These are phyloP conservation scores for Piaya cayana DNA, from an alignment of 2,113 vertebrate genomes.

Conservation along the genomic window DNA sequence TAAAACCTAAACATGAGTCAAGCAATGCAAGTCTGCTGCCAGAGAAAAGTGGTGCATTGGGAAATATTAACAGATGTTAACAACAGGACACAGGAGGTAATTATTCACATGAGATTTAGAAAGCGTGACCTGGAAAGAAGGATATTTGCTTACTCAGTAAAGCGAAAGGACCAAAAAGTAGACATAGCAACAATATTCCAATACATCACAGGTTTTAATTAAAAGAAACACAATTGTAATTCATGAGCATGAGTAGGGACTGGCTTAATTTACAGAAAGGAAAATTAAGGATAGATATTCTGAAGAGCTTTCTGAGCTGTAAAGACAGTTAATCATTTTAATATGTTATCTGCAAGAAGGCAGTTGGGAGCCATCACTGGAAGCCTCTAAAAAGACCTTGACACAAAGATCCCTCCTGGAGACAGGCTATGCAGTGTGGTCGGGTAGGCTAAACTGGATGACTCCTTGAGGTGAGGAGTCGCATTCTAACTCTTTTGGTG, in stretches of 20 bases:
- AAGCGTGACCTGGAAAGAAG: slow-evolving; percentile 23
- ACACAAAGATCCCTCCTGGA: neutral
- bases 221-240: neutral
- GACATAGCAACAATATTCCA: neutral
- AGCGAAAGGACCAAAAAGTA: neutral
- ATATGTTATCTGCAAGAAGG: neutral
- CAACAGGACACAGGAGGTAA: slow-evolving; percentile 34
- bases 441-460: neutral
- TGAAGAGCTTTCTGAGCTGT: neutral
- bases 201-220: neutral
- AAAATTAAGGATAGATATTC: neutral
- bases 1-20: slow-evolving; percentile 11
- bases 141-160: neutral
- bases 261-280: neutral
- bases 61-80: slow-evolving; percentile 47
- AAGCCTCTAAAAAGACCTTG: neutral
- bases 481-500: neutral
- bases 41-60: neutral
- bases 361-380: neutral
- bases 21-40: neutral
- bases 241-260: neutral
- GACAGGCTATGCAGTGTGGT: neutral
- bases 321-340: neutral
- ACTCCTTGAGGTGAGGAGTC: neutral
- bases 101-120: neutral